Evolutionary conservation across 2,888 invertebrate genomes (phyloP), one percentile per base, ranked within the genome.

Genomic region (Platycnemis pennipes): DNA sequence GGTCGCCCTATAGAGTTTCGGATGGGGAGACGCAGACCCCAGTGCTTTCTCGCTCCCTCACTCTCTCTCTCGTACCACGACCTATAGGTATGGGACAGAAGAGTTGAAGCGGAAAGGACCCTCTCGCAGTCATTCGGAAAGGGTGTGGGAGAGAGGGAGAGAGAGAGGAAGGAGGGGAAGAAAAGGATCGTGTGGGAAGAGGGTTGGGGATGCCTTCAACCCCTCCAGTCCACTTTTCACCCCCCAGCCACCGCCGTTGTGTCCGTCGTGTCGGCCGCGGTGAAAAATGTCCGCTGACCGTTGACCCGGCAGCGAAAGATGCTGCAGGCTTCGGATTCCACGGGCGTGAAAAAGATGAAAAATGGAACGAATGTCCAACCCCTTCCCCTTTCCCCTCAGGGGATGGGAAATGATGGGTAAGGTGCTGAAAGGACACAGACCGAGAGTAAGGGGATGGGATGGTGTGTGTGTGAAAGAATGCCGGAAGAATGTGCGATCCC

Each of bases 61-160:
- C 63, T 26, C 63, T 22, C 53, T n/a, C 19, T 16, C 63, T n/a
- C 77, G 2, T 13, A 31, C 69, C 22, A 22, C 26, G 63, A 26
- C 5, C 7, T 63, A n/a, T 22, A 31, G 77, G 77, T n/a, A 11
- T n/a, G 77, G 77, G 31, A 37, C 31, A 16, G 77, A 63, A 11
- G 77, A 31, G 77, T 37, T 77, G 77, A 37, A 77, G 77, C 77
- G 77, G 77, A 77, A 77, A 77, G 77, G 77, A 37, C 77, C 77
- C 37, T 77, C 77, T 77, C 77, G 77, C 77, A 77, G 77, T 77
- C 77, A 77, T 77, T 77, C 77, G 77, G 77, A 37, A 77, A 77
- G 31, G 69, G 37, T 22, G 63, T 3, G 37, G 11, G 37, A 16
- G 31, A 26, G 77, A 11, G 77, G 77, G n/a, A n/a, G n/a, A n/a